These are phyloP conservation scores for Halocynthia roretzi DNA, from an alignment of 23 tunicate genomes.

Conservation along the genomic window DNA sequence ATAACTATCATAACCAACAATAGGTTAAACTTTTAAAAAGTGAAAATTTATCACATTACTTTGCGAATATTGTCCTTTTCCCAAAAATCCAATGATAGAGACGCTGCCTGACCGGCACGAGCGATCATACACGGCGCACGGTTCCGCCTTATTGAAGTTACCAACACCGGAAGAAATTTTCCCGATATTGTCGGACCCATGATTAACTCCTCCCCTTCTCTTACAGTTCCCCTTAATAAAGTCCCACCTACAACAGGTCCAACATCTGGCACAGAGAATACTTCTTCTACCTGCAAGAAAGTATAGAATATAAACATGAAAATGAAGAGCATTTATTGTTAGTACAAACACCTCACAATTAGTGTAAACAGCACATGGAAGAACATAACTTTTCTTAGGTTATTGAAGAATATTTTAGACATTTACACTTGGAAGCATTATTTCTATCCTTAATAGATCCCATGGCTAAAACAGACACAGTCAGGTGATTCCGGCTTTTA, in stretches of 20 bases:
- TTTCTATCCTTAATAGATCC: no score
- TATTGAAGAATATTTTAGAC: no score
- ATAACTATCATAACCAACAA: no score
- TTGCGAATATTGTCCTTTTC: constrained; percentile 65
- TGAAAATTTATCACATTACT: constrained; percentile 7
- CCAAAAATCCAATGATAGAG: constrained; percentile 61
- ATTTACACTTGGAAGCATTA: no score
- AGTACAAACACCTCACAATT: not conserved
- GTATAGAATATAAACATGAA: not conserved
- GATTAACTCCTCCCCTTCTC: constrained; percentile 43
- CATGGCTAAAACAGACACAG: no score
- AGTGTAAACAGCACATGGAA: no score
- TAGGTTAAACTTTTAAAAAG: not conserved
- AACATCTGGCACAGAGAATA: constrained; percentile 84
- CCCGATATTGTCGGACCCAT: constrained; percentile 89
- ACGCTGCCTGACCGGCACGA: constrained; percentile 92
- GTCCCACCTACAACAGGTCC: constrained; percentile 98
- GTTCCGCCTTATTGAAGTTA: constrained; percentile 87
- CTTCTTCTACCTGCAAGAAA: constrained; percentile 71
- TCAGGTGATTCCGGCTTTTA: no score
- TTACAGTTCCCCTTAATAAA: constrained; percentile 48
- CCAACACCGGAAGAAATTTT: constrained; percentile 55
- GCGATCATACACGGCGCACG: constrained; percentile 80
- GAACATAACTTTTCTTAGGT: no score
- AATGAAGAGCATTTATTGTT: no score